These are phyloP conservation scores for Puffinus mauretanicus DNA, from an alignment of 2,113 vertebrate species.

Conservation along the genomic window DNA sequence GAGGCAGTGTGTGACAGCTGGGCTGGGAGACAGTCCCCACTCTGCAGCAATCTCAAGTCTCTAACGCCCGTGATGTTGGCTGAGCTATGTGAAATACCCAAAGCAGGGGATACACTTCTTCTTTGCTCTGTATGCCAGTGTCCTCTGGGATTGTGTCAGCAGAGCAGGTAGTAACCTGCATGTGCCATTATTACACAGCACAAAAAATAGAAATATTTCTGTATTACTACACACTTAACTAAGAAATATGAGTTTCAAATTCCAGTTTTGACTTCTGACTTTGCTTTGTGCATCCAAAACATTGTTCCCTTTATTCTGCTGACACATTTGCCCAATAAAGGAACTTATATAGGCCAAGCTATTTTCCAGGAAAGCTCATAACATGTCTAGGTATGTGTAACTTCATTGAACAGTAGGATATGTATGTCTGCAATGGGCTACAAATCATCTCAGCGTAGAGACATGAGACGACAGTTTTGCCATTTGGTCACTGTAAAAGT, in stretches of 20 bases:
- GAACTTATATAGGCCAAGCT: neutral
- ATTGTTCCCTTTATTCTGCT: neutral
- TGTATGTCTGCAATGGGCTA: neutral
- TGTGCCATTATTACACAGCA: accelerated
- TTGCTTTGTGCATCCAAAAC: neutral
- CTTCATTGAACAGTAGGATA: neutral
- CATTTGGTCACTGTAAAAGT: neutral
- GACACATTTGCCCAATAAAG: neutral
- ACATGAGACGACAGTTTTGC: neutral
- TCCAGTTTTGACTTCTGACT: neutral
- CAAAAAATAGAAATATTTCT: neutral
- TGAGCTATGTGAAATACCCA: neutral
- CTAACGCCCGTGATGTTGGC: neutral
- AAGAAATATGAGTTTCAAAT: neutral
- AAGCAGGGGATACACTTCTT: neutral
- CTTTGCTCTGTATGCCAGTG: neutral
- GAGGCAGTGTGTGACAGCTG: neutral
- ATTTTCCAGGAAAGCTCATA: neutral
- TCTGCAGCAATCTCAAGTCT: neutral
- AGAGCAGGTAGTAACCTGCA: neutral
- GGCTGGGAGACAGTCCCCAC: neutral
- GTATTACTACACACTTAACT: neutral
- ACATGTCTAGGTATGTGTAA: neutral
- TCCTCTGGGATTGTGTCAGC: neutral
- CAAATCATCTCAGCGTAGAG: neutral